These are phyloP conservation scores for Saccostrea cuccullata DNA, from an alignment of 1,140 invertebrate species.

Conservation along the genomic window DNA sequence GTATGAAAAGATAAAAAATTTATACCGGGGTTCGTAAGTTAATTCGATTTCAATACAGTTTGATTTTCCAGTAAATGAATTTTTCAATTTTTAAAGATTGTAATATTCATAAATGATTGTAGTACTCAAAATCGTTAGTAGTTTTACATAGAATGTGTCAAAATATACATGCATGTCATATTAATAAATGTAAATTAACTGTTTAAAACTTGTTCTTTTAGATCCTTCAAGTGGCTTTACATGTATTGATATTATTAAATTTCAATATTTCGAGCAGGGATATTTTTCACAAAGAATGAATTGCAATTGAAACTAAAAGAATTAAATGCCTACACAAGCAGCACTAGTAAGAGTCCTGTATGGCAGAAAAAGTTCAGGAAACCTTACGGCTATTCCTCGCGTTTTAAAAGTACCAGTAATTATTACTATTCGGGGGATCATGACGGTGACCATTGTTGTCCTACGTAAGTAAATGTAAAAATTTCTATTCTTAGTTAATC, in stretches of 20 bases:
- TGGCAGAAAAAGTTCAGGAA: neutral
- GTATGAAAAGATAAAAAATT: neutral
- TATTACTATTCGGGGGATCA: neutral
- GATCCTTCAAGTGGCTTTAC: neutral
- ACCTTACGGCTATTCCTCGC: neutral
- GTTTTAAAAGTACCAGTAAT: neutral
- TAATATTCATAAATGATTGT: neutral
- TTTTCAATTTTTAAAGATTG: neutral
- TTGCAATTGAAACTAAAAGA: neutral
- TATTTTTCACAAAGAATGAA: constrained; percentile 17
- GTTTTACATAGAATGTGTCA: neutral
- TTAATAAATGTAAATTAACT: neutral
- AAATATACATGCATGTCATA: neutral
- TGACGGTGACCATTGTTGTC: neutral
- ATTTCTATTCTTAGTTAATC: neutral
- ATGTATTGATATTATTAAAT: neutral
- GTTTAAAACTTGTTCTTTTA: neutral
- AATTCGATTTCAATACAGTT: neutral
- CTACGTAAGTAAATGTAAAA: neutral
- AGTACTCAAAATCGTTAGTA: neutral
- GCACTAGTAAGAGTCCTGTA: neutral
- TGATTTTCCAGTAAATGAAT: neutral
- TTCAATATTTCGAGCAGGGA: neutral
- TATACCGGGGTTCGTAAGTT: neutral
- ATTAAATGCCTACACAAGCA: neutral